phyloP scores from a whole-genome alignment of 2,888 invertebrate species.

The Selenia dentaria region DNA sequence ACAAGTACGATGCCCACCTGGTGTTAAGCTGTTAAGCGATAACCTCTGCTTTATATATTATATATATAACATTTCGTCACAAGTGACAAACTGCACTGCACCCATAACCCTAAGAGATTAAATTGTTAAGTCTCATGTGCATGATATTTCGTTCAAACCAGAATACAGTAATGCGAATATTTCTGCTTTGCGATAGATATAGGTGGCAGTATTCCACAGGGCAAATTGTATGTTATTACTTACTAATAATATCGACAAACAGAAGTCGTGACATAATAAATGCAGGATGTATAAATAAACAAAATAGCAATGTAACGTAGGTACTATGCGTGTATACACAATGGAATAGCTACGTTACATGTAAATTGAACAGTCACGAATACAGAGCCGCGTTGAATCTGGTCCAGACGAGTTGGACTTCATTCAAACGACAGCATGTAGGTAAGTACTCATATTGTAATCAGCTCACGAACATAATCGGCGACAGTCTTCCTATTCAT shows the following conservation, averaged over 20 bases:
- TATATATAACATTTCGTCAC: too few species aligned
- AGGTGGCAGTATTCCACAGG: too few species aligned
- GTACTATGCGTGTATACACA: constrained; percentile 15
- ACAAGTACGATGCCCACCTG: too few species aligned
- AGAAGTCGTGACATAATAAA: constrained; percentile 4
- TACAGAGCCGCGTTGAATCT: constrained; percentile 32
- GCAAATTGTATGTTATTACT: too few species aligned
- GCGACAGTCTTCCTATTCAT: constrained; percentile 18
- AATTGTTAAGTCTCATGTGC: too few species aligned
- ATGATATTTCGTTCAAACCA: too few species aligned
- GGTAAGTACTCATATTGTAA: constrained; percentile 17
- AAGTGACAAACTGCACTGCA: too few species aligned
- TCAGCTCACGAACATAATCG: constrained; percentile 7
- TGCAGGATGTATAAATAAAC: constrained; percentile 10
- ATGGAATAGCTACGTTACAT: constrained; percentile 37
- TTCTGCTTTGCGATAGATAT: too few species aligned
- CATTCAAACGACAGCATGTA: constrained; percentile 46
- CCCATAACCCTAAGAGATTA: too few species aligned
- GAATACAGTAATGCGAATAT: too few species aligned
- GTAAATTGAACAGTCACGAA: constrained; percentile 54
- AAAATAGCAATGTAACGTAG: background rate
- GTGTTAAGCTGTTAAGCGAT: too few species aligned
- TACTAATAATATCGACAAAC: background rate
- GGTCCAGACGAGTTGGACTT: constrained; percentile 46
- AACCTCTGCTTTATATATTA: too few species aligned